Conservation (phyloP, 2,888 invertebrate genomes). For the Gortyna flavago region DNA sequence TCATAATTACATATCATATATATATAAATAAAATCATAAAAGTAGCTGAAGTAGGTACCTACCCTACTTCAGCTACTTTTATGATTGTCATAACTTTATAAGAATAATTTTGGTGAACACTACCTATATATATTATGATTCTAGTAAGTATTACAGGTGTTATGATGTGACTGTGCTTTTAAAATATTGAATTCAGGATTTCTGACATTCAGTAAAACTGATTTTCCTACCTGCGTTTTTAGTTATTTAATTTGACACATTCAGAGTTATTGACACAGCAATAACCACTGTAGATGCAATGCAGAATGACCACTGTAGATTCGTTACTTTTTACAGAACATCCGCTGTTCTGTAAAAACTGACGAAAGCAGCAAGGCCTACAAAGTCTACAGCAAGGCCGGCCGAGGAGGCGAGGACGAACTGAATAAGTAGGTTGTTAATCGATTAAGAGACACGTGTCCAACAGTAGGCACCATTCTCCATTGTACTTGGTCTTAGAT, state of each 20-base stretch:
- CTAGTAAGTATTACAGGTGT: background rate
- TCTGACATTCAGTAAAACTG: background rate
- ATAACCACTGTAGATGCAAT: too few relatives aligned
- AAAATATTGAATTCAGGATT: background rate
- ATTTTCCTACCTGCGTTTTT: background rate
- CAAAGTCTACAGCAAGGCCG: too few relatives aligned
- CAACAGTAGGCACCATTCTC: background rate
- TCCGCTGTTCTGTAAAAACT: too few relatives aligned
- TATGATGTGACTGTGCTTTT: background rate
- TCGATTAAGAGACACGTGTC: constrained; percentile 20
- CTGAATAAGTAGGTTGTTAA: constrained; percentile 3
- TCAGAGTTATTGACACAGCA: background rate
- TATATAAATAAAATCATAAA: too few relatives aligned
- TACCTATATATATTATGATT: too few relatives aligned
- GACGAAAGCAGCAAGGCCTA: too few relatives aligned
- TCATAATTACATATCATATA: too few relatives aligned
- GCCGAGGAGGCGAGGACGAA: background rate
- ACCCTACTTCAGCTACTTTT: background rate
- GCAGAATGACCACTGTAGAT: background rate
- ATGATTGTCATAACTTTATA: background rate
- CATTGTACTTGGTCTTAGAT: constrained; percentile 14
- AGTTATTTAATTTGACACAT: background rate
- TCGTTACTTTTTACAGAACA: background rate
- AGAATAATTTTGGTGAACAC: background rate
- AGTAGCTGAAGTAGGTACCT: too few relatives aligned